Evolutionary conservation across 2,797 vertebrate genomes (phyloP).

Genomic region (Pangasius mekongensis): DNA sequence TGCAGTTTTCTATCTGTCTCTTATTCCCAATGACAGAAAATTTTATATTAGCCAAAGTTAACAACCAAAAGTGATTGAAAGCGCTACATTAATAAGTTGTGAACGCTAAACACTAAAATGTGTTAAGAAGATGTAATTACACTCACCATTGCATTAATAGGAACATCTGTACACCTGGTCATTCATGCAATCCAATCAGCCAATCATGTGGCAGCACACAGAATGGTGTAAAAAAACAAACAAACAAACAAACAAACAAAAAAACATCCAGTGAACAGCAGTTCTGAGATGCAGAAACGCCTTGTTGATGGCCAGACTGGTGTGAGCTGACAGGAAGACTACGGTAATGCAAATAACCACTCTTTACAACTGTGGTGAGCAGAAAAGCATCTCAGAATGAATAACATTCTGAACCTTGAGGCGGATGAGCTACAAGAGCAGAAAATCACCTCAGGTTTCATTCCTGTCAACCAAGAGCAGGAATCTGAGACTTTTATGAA

Average conservation of each 20-base stretch:
- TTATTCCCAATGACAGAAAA: background rate
- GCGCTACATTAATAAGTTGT: background rate
- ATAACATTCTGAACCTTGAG: background rate
- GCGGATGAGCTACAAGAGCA: background rate
- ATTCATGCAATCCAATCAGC: background rate
- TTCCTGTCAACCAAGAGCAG: background rate
- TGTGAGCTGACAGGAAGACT: background rate
- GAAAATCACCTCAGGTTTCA: background rate
- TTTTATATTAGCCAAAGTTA: background rate
- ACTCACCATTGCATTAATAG: background rate
- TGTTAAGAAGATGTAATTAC: background rate
- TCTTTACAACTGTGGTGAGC: background rate
- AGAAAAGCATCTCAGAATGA: background rate
- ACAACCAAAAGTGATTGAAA: background rate
- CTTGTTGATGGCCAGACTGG: background rate
- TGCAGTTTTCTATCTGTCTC: background rate
- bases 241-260: background rate
- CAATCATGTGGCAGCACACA: background rate
- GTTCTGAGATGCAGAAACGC: background rate
- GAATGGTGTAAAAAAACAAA: background rate
- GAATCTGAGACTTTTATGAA: too few relatives aligned
- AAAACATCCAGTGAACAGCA: background rate
- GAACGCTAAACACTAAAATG: background rate
- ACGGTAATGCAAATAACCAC: background rate
- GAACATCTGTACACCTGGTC: background rate